Percentiles rank a stretch among this genome's conserved stretches.
These are phyloP conservation scores for Dryadula phaetusa DNA, from an alignment of 2,888 invertebrate genomes.

Conservation along the genomic window DNA sequence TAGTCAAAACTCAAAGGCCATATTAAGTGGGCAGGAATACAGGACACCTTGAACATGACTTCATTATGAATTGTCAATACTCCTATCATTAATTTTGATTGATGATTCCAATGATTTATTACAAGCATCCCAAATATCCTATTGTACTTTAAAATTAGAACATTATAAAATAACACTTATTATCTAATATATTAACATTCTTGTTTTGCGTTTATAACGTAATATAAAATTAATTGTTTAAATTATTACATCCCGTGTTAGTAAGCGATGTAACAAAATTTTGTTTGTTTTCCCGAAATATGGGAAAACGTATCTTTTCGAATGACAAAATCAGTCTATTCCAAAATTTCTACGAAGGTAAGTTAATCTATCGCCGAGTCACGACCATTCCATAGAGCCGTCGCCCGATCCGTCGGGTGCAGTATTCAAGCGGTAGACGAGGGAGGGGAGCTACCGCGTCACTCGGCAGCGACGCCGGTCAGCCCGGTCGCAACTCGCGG, in stretches of 20 bases:
- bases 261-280: too few species aligned
- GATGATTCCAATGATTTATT: slow-evolving; percentile 62
- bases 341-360: slow-evolving; percentile 64
- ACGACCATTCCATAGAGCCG: slow-evolving; percentile 65
- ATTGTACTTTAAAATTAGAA: slow-evolving; percentile 15
- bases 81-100: slow-evolving; percentile 52
- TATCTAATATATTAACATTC: too few species aligned
- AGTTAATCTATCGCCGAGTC: slow-evolving; percentile 66
- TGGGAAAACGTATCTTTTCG: too few species aligned
- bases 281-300: too few species aligned
- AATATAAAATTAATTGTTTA: too few species aligned
- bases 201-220: not conserved
- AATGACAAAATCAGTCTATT: slow-evolving; percentile 57
- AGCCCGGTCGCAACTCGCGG: slow-evolving; percentile 49
- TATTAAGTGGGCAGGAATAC: slow-evolving; percentile 41
- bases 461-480: slow-evolving; percentile 50
- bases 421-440: slow-evolving; percentile 52
- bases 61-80: slow-evolving; percentile 49
- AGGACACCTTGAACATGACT: slow-evolving; percentile 46
- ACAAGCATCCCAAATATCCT: slow-evolving; percentile 46
- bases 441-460: slow-evolving; percentile 61
- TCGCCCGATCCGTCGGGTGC: slow-evolving; percentile 70
- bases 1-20: slow-evolving; percentile 18
- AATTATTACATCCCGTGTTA: too few species aligned
- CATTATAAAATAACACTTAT: not conserved